phyloP scores from a whole-genome alignment of 2,888 invertebrate species.

The Lepetodrilus schrolli region DNA sequence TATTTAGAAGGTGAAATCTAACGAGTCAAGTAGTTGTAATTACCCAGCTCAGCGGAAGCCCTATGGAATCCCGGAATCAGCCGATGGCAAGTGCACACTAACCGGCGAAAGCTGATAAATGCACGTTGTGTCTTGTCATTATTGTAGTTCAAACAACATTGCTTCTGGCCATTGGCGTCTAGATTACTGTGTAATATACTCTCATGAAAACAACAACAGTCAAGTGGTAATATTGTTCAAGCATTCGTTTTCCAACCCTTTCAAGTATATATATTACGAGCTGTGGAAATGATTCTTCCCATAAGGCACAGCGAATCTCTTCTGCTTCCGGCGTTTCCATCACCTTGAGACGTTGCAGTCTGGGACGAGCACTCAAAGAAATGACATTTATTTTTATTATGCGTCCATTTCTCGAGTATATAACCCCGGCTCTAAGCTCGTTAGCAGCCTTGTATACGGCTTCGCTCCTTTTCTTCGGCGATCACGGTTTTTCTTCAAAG shows the following conservation, averaged over 20 bases:
- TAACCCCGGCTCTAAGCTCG: conserved; percentile 5
- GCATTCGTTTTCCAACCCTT: neutral
- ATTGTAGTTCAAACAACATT: neutral
- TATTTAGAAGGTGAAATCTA: too few relatives aligned
- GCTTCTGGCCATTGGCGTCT: neutral
- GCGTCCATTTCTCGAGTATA: conserved; percentile 1
- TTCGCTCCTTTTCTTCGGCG: conserved; percentile 6
- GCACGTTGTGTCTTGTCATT: neutral
- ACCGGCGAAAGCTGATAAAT: neutral
- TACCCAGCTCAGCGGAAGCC: too few relatives aligned
- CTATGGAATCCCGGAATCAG: too few relatives aligned
- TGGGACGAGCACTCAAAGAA: conserved; percentile 11
- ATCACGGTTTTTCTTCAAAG: conserved; percentile 25
- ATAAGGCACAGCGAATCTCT: neutral
- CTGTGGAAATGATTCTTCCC: neutral
- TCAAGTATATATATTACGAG: neutral
- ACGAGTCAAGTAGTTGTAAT: too few relatives aligned
- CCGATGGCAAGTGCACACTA: too few relatives aligned
- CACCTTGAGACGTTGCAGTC: neutral
- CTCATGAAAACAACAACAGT: neutral
- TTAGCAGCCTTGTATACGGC: neutral
- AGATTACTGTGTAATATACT: neutral
- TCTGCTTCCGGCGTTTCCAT: neutral
- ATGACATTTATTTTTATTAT: conserved; percentile 21
- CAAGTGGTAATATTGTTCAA: neutral